phyloP scores from a whole-genome alignment of 2,888 invertebrate species.

The Oxystoma pomonae region DNA sequence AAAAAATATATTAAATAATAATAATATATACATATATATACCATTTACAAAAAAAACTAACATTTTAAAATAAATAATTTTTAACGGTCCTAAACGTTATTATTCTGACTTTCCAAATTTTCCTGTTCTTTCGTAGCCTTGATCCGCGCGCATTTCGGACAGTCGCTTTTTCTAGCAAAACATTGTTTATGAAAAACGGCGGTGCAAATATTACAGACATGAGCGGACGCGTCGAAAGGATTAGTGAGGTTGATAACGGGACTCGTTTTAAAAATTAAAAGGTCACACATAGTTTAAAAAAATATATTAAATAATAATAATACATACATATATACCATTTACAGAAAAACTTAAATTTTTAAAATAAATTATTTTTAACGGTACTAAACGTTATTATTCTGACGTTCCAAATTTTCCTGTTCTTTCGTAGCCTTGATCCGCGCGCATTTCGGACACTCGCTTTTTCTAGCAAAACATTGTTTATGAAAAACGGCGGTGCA shows the following conservation, averaged over 20 bases:
- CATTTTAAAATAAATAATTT: too few species aligned
- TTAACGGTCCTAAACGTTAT: slow-evolving; percentile 5
- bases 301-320: too few species aligned
- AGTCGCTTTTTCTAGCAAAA: slow-evolving; percentile 65
- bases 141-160: slow-evolving; percentile 70
- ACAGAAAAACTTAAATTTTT: too few species aligned
- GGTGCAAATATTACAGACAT: slow-evolving; percentile 72
- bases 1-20: too few species aligned
- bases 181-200: slow-evolving; percentile 82
- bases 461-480: not conserved
- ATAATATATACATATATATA: too few species aligned
- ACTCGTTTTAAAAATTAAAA: too few species aligned
- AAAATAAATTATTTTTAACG: slow-evolving; percentile 51
- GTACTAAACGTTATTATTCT: slow-evolving; percentile 12
- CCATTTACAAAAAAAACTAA: too few species aligned
- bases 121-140: slow-evolving; percentile 18
- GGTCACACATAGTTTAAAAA: too few species aligned
- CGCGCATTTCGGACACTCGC: not conserved
- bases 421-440: not conserved
- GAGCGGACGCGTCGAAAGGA: too few species aligned
- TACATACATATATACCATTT: too few species aligned
- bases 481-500: not conserved
- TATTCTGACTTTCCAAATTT: slow-evolving; percentile 9
- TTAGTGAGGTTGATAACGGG: too few species aligned
- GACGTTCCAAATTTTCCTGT: not conserved